phyloP scores from a whole-genome alignment of 2,797 vertebrate species.

The Eospalax fontanierii region DNA sequence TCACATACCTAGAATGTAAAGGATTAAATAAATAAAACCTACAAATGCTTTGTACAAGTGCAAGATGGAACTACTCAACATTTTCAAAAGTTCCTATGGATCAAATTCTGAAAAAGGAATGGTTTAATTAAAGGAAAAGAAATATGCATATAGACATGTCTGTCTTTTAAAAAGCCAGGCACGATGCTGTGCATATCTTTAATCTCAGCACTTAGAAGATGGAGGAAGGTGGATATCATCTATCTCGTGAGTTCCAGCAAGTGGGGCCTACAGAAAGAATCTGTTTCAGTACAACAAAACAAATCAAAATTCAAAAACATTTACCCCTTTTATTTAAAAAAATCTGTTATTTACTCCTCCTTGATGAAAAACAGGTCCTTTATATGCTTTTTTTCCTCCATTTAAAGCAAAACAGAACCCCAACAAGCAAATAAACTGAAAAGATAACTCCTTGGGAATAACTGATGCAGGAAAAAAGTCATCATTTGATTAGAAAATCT shows the following conservation, averaged over 20 bases:
- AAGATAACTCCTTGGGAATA: neutral
- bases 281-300: too few species aligned
- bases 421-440: neutral
- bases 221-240: too few species aligned
- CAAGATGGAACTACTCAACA: neutral
- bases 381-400: rapidly evolving
- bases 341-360: neutral
- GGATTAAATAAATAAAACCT: neutral
- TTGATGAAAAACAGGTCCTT: neutral
- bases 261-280: too few species aligned
- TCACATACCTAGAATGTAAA: conserved; percentile 4
- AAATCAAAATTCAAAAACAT: too few species aligned
- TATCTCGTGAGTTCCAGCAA: too few species aligned
- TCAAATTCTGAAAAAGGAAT: neutral
- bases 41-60: neutral
- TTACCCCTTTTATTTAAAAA: too few species aligned
- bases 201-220: neutral
- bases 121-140: neutral
- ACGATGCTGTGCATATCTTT: too few species aligned
- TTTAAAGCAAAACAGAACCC: neutral
- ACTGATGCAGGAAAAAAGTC: neutral
- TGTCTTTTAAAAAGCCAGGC: too few species aligned
- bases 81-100: neutral
- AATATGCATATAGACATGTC: neutral
- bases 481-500: neutral